Evolutionary conservation across 1,140 invertebrate species (phyloP), one percentile per base, ranked within the genome.

Genomic region (Listronotus oregonensis): DNA sequence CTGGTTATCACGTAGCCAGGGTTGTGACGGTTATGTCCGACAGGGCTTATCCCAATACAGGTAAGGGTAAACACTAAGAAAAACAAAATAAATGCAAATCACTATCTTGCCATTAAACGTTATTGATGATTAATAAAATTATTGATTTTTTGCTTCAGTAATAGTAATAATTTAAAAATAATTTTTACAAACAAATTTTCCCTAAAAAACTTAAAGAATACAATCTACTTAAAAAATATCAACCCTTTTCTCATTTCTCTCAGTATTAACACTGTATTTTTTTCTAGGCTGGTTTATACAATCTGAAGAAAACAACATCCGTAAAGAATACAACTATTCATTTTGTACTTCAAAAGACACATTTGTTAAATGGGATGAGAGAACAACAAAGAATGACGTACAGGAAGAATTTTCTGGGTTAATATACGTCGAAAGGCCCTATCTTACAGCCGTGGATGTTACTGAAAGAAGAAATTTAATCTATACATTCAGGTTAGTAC

Each of bases 1-100:
- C 93, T 0, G 94, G 94, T 8, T 96, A 96, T 79, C 94, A 96
- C 77, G 88, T 96, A 42, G 88, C 89, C 18, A 82, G 91, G 39
- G 90, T 91, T 14, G 85, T 96, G 44, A 92, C 92, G 17, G 89
- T 95, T 21, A 96, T 95, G 93, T 80, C 85, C 17, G 94, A 96
- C 77, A 82, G 88, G 51, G 80, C 82, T 27, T 93, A 92, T 80
- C 94, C 94, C 4, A 92, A 96, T 75, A 95, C 93, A 37, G 90
- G 87, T 86, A 68, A 77, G 75, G 75, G 11, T 5, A 10, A 47
- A 44, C 12, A 32, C n/a, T n/a, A n/a, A n/a, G n/a, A n/a, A n/a
- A n/a, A n/a, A n/a, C n/a, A n/a, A n/a, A n/a, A n/a, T n/a, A n/a
- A n/a, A n/a, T n/a, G n/a, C n/a, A n/a, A n/a, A n/a, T n/a, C n/a